Conservation (phyloP, 1,140 invertebrate genomes). For the Episyrphus balteatus region DNA sequence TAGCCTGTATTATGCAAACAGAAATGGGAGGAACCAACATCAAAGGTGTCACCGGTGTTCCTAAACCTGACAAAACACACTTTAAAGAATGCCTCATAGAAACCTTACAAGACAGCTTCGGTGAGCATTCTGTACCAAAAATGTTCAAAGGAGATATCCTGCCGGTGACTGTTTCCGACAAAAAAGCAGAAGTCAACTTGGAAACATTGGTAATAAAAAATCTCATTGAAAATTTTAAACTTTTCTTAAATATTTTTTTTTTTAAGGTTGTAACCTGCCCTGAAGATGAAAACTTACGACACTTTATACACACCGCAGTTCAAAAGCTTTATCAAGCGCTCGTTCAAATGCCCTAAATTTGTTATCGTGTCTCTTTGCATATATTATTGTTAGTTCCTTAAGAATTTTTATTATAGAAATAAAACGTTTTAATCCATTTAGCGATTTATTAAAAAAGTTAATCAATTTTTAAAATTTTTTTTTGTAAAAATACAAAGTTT, state of each 20-base stretch:
- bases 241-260: slow-evolving; percentile 10
- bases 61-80: slow-evolving; percentile 71
- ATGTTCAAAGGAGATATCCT: slow-evolving; percentile 85
- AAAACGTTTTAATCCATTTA: too few relatives aligned
- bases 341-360: slow-evolving; percentile 31
- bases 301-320: slow-evolving; percentile 77
- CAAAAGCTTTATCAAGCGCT: slow-evolving; percentile 75
- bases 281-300: slow-evolving; percentile 70
- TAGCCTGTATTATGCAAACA: slow-evolving; percentile 71
- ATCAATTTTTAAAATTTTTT: too few relatives aligned
- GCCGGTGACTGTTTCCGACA: slow-evolving; percentile 73
- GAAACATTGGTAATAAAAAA: slow-evolving; percentile 50
- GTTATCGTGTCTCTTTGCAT: too few relatives aligned
- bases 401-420: too few relatives aligned
- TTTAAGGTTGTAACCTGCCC: slow-evolving; percentile 66
- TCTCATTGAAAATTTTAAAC: neutral
- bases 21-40: slow-evolving; percentile 52
- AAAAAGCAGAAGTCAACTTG: slow-evolving; percentile 78
- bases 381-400: too few relatives aligned
- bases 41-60: slow-evolving; percentile 46
- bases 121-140: slow-evolving; percentile 87
- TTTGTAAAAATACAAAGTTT: too few relatives aligned
- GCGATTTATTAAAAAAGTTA: too few relatives aligned
- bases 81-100: slow-evolving; percentile 90
- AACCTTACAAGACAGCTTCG: slow-evolving; percentile 91